Conservation (phyloP, 2,888 invertebrate genomes). For the Seira musarum region DNA sequence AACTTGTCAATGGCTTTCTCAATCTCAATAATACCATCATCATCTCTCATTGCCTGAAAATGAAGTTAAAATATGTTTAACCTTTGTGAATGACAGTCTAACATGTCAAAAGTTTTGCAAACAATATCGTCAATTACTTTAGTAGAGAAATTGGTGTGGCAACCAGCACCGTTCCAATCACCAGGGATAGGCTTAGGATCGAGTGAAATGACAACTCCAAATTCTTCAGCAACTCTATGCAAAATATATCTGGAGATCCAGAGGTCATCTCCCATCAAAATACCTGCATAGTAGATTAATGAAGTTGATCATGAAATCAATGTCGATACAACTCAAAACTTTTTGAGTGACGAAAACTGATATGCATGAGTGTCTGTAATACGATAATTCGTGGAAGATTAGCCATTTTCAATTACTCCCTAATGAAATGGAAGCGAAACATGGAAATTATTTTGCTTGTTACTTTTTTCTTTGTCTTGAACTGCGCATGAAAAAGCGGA, state of each 20-base stretch:
- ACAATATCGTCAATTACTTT: conserved; percentile 71
- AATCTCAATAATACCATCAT: conserved; percentile 89
- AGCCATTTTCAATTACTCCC: no score
- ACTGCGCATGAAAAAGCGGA: no score
- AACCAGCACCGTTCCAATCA: conserved; percentile 97
- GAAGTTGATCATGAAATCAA: no score
- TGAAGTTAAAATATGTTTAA: background rate
- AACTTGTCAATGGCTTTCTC: conserved; percentile 96
- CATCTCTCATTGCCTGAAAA: conserved; percentile 83
- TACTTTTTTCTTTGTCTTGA: no score
- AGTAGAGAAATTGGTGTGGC: conserved; percentile 97
- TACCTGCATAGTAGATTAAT: conserved; percentile 80
- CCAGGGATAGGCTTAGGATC: conserved; percentile 85
- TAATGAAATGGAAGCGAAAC: no score
- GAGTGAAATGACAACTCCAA: conserved; percentile 84
- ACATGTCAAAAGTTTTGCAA: background rate
- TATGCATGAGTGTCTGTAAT: conserved; percentile 82
- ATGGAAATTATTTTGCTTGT: no score
- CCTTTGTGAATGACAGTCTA: background rate
- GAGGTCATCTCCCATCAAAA: conserved; percentile 83
- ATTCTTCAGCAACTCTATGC: conserved; percentile 94
- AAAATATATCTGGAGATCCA: conserved; percentile 91
- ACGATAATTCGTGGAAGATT: background rate
- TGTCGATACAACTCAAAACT: background rate
- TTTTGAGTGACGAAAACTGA: conserved; percentile 97